These are phyloP conservation scores for Choloepus hoffmanni DNA, from an alignment of 2,113 vertebrate genomes.

Conservation along the genomic window DNA sequence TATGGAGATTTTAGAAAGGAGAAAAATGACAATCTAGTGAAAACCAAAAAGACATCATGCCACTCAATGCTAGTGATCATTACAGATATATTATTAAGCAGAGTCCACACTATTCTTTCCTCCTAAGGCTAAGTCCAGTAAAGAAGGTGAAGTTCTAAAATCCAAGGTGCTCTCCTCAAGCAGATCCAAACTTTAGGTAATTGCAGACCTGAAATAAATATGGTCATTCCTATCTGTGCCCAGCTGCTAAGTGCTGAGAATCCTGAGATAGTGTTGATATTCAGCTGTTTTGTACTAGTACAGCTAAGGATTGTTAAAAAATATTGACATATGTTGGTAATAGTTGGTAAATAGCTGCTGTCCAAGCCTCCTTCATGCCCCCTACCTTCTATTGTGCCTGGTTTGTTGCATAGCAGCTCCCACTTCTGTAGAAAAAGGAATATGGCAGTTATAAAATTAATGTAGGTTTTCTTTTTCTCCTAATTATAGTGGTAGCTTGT, in stretches of 20 bases:
- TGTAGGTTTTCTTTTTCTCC: background rate
- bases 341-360: background rate
- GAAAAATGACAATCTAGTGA: background rate
- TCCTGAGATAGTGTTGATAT: background rate
- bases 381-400: background rate
- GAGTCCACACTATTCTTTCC: background rate
- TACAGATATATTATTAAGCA: background rate
- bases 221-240: background rate
- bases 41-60: background rate
- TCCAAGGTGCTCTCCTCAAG: too few relatives aligned
- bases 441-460: background rate
- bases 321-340: background rate
- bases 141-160: too few relatives aligned
- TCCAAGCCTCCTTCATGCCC: background rate
- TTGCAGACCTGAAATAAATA: background rate
- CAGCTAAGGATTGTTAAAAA: background rate
- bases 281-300: background rate
- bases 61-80: background rate
- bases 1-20: background rate
- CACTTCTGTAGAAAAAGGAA: background rate
- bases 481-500: background rate
- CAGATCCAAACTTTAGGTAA: background rate
- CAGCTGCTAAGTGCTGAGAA: background rate
- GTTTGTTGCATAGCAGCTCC: background rate
- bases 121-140: background rate